Percentiles rank a stretch among this genome's conserved stretches.
Evolutionary conservation across 53 echinoderm and acorn worm genomes (phyloP).

Genomic region (Echinometra lucunter): DNA sequence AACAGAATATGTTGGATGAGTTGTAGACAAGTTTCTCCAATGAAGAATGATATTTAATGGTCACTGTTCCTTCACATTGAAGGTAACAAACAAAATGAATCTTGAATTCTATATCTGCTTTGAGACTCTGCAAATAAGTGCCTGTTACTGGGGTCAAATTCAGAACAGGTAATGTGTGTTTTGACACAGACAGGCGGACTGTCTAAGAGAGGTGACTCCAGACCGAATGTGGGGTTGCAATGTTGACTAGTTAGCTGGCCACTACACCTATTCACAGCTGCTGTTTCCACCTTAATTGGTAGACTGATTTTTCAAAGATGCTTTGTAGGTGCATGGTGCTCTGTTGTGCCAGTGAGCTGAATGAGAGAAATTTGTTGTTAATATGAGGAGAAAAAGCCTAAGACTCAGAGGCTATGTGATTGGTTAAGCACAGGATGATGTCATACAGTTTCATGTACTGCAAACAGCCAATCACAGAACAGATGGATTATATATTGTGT

Average conservation of each 20-base stretch:
- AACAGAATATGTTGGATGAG: neutral
- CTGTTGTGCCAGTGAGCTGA: neutral
- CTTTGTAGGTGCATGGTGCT: neutral
- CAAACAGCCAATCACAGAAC: neutral
- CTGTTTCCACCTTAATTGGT: neutral
- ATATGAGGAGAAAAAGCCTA: neutral
- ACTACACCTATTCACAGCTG: neutral
- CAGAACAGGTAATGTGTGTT: neutral
- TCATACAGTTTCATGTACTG: neutral
- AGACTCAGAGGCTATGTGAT: neutral
- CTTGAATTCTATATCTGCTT: no score
- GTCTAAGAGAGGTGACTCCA: no score
- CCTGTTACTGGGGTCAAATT: neutral
- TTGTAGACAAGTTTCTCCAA: neutral
- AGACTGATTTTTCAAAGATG: neutral
- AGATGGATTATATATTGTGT: neutral
- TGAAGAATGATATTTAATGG: neutral
- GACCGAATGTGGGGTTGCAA: no score
- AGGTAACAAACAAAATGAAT: no score
- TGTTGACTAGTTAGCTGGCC: neutral
- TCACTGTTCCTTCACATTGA: no score
- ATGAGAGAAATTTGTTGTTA: neutral
- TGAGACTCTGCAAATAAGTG: no score
- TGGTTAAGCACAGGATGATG: neutral
- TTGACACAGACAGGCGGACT: neutral